Base-by-base conservation (phyloP, 2,797 vertebrate genomes). In the Austrolebias charrua region DNA sequence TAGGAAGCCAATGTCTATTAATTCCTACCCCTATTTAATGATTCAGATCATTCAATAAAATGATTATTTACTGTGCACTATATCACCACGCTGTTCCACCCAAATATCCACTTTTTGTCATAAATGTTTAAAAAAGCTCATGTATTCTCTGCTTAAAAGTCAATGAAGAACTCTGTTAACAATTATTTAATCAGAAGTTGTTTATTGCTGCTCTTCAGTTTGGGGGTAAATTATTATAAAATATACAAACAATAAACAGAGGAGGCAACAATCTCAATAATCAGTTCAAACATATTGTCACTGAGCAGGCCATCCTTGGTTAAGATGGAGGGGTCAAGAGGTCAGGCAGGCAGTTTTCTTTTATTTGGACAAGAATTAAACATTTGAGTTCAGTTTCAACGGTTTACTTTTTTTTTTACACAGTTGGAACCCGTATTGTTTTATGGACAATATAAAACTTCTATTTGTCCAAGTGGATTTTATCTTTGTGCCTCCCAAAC, bases 201-300 rank as follows among this genome's bases (percentile, higher is more conserved):
- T 24, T 24, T 24, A 24, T 3, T 24, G 24, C 24, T 24, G 24
- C 45, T 10, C 43, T 12, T 15, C 44, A 45, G 7, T 59, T n/a
- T 68, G 15, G 35, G n/a, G 73, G 63, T 60, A 75, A 63, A 55
- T 24, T 24, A 24, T 24, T 24, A 24, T 24, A 24, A 24, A 24
- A 24, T 24, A 1, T 24, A 24, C 1, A 24, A 24, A 24, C 24
- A 24, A 24, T 24, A 24, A 24, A 24, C 24, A 24, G 24, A 24
- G 24, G 42, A 54, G 50, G 33, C 69, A 76, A 48, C 57, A 1
- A 24, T 24, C n/a, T 35, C 31, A 59, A 58, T 58, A 81, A 80
- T n/a, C 0, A 80, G 33, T 75, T 70, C 73, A 92, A 91, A 85
- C 73, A 82, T 71, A 62, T 64, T 13, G 42, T 73, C 40, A 59